Evolutionary conservation across 1,140 invertebrate genomes (phyloP).

Genomic region (Zaprionus capensis): DNA sequence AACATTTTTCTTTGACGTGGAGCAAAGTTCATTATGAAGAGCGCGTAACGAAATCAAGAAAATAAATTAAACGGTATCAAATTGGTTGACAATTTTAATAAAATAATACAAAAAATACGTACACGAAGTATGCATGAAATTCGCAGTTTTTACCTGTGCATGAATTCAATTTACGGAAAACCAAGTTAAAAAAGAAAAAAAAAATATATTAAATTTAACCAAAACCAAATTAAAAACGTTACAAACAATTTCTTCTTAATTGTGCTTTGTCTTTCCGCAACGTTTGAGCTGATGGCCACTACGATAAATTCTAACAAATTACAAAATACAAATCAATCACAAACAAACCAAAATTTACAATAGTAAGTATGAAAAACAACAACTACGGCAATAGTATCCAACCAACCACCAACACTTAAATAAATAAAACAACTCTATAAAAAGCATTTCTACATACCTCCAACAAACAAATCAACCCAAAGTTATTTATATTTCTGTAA

Average conservation of each 20-base stretch:
- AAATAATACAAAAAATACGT: constrained; percentile 31
- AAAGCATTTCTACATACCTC: constrained; percentile 46
- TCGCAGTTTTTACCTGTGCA: constrained; percentile 46
- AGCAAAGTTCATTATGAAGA: constrained; percentile 74
- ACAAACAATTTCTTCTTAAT: constrained; percentile 82
- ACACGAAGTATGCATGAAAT: constrained; percentile 53
- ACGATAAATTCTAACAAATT: constrained; percentile 83
- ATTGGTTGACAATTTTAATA: constrained; percentile 43
- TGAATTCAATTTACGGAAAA: constrained; percentile 35
- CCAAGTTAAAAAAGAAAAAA: constrained; percentile 22
- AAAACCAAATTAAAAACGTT: constrained; percentile 54
- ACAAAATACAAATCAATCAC: constrained; percentile 76
- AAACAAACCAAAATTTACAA: constrained; percentile 71
- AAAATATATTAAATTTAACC: constrained; percentile 39
- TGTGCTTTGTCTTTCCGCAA: constrained; percentile 85
- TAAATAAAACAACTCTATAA: constrained; percentile 37
- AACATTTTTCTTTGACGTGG: constrained; percentile 65
- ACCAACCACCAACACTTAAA: constrained; percentile 41
- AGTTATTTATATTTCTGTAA: constrained; percentile 61
- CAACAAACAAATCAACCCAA: constrained; percentile 39
- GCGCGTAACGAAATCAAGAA: constrained; percentile 44
- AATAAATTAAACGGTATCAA: constrained; percentile 24
- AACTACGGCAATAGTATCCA: constrained; percentile 35
- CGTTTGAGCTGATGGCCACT: constrained; percentile 85
- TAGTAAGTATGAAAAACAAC: constrained; percentile 75